A percentile compares a stretch with the other conserved stretches of the same genome.
phyloP scores from a whole-genome alignment of 2,797 vertebrate genomes.

The Lacerta viridis region DNA sequence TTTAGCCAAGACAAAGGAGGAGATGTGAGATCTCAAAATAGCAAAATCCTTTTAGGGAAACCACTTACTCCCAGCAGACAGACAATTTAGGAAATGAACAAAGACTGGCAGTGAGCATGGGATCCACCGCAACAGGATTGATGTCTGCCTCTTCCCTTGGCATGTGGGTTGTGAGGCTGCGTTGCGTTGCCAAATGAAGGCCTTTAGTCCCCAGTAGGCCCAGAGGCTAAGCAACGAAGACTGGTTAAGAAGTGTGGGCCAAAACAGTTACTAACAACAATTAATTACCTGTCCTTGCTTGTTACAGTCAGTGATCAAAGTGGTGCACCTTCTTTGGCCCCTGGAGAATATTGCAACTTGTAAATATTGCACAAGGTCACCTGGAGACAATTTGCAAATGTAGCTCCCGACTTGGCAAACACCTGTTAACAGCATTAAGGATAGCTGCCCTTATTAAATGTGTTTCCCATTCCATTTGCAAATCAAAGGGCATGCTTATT shows the following conservation, averaged over 20 bases:
- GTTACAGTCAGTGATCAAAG: conserved; percentile 64
- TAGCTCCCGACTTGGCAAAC: conserved; percentile 28
- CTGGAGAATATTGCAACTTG: conserved; percentile 40
- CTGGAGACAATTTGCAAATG: conserved; percentile 1
- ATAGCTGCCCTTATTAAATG: not conserved
- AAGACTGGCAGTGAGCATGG: not conserved
- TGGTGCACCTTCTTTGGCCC: conserved; percentile 46
- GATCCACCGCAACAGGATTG: conserved; percentile 51
- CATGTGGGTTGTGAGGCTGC: fast-evolving
- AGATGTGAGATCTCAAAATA: conserved; percentile 17
- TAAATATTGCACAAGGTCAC: conserved; percentile 54
- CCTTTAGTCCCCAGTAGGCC: conserved; percentile 64
- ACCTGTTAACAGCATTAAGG: not conserved
- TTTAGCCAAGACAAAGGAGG: conserved; percentile 21
- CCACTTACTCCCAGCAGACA: not conserved
- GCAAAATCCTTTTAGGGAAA: not conserved
- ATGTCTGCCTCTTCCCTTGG: conserved; percentile 16
- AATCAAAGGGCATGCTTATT: conserved; percentile 1
- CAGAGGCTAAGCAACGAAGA: conserved; percentile 66
- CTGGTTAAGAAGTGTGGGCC: conserved; percentile 50
- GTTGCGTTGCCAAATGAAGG: conserved; percentile 57
- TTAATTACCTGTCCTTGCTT: conserved; percentile 69
- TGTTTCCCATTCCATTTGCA: conserved; percentile 22
- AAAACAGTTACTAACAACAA: conserved; percentile 68
- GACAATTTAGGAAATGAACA: not conserved